These are phyloP conservation scores for Halcyon badia DNA, from an alignment of 2,797 vertebrate species.

Conservation along the genomic window DNA sequence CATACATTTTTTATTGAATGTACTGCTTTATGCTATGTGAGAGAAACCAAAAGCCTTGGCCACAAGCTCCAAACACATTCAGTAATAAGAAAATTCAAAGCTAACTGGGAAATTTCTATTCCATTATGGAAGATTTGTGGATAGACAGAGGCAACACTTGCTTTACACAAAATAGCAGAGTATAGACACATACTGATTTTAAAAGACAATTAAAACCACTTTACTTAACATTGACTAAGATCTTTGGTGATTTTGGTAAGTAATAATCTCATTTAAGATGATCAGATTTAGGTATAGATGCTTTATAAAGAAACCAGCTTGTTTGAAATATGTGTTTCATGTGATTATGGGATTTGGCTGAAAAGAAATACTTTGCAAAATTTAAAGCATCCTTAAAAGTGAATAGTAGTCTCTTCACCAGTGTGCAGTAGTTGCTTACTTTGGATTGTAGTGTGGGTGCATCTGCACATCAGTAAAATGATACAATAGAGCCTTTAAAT, in stretches of 20 bases:
- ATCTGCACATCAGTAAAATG: constrained; percentile 36
- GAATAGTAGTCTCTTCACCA: neutral
- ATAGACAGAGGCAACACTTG: neutral
- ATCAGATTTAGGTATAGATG: neutral
- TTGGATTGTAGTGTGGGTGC: neutral
- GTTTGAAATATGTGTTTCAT: neutral
- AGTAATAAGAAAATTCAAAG: neutral
- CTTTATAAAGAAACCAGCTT: neutral
- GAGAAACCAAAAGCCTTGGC: neutral
- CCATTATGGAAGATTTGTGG: neutral
- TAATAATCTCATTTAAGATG: neutral
- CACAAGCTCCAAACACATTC: neutral
- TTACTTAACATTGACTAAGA: neutral
- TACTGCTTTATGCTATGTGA: neutral
- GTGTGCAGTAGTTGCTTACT: neutral
- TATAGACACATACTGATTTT: neutral
- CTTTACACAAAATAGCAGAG: neutral
- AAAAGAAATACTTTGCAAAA: neutral
- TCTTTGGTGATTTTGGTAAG: neutral
- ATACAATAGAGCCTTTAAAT: neutral
- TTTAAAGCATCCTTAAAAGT: neutral
- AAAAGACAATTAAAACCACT: neutral
- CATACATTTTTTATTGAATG: constrained; percentile 51
- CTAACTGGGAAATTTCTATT: neutral
- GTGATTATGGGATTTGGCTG: neutral